Evolutionary conservation across 1,140 invertebrate genomes (phyloP), one percentile per base, ranked within the genome.

Genomic region (Oscheius sp.): DNA sequence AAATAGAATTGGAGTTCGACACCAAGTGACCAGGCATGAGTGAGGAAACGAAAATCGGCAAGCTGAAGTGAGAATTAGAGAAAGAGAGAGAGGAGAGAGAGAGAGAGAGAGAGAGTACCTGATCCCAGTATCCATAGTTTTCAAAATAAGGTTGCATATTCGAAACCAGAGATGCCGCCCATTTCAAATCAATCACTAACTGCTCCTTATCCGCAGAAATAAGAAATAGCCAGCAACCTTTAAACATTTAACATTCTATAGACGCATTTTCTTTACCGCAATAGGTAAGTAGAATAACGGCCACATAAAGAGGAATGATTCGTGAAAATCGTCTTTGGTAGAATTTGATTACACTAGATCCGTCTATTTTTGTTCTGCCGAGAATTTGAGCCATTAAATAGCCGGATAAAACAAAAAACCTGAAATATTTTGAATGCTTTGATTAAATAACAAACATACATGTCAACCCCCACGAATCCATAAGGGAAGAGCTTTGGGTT

Each of bases 401-500:
- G 3, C 64, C 64, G 36, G 64, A 66, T 4, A 66, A 38, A 29
- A 66, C 64, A 26, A 66, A 66, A 29, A 66, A 66, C 36, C 61
- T 63, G 61, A 13, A 63, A 42, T n/a, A 4, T 34, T 7, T 7
- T 34, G 61, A 4, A 7, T 13, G 28, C 31, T n/a, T n/a, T n/a
- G n/a, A n/a, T n/a, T n/a, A 63, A 42, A 13, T 10, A n/a, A 10
- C n/a, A 7, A 42, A 63, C 36, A 63, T 59, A 67, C 31, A 66
- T 66, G 64, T 66, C 64, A n/a, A 66, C 64, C 58, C 64, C 64
- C 36, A 35, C 36, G 32, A 66, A 66, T 35, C 64, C 64, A 64
- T 26, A 26, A 36, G 26, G 31, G 23, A 66, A 66, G 10, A 45
- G 26, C 13, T 35, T 20, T 3, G 64, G 64, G 10, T 42, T 23